Evolutionary conservation across 1,140 invertebrate genomes (phyloP).

Genomic region (Sesamia nonagrioides): DNA sequence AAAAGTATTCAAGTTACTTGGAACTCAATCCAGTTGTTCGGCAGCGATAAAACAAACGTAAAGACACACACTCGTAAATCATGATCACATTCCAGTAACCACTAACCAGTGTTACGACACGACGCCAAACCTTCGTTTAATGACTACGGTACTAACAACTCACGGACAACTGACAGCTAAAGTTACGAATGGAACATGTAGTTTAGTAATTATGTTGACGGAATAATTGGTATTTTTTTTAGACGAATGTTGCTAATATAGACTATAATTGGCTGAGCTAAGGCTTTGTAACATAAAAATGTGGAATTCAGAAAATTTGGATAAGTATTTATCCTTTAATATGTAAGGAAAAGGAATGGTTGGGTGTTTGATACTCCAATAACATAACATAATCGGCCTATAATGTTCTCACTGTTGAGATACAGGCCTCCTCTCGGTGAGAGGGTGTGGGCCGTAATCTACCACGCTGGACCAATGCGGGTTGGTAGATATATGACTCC

Average conservation of each 20-base stretch:
- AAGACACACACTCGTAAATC: conserved; percentile 37
- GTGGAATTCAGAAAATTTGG: too few relatives aligned
- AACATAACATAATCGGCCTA: too few relatives aligned
- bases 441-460: too few relatives aligned
- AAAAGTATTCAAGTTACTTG: not conserved
- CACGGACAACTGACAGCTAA: conserved; percentile 8
- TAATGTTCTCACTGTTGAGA: too few relatives aligned
- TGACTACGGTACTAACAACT: not conserved
- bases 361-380: too few relatives aligned
- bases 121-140: conserved; percentile 23
- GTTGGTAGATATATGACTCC: too few relatives aligned
- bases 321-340: too few relatives aligned
- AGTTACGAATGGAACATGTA: conserved; percentile 1
- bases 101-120: conserved; percentile 39
- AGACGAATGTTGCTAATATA: not conserved
- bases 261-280: not conserved
- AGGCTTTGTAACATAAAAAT: not conserved
- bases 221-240: not conserved
- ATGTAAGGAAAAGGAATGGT: too few relatives aligned
- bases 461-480: too few relatives aligned
- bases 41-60: conserved; percentile 19
- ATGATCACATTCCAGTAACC: conserved; percentile 41
- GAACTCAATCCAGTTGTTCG: conserved; percentile 14
- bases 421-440: too few relatives aligned
- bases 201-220: not conserved